Evolutionary conservation across 2,797 vertebrate species (phyloP), one percentile per base, ranked within the genome.

Genomic region (Platalea minor): DNA sequence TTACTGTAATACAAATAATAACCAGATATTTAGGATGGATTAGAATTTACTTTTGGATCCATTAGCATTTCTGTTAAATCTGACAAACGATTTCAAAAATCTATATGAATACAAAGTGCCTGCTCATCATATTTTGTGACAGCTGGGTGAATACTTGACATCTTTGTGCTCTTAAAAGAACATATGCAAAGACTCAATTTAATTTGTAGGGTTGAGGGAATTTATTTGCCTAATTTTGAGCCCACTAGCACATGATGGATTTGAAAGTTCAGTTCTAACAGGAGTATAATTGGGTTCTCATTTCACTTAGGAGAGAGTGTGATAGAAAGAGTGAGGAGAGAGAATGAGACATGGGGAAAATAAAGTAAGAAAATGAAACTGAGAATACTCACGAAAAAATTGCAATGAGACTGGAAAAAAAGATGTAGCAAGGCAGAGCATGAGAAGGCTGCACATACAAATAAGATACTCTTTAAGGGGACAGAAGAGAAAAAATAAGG

Each of bases 151-250:
- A 85, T 94, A 91, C 95, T 97, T 96, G 94, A 96, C 91, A 93
- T 95, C 93, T 96, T 94, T 95, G 70, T 89, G 90, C 96, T 97
- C 94, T 96, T 97, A 93, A 93, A 96, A 96, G 93, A 97, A 96
- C 91, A 90, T 93, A 94, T 92, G 91, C 91, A 85, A 95, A 95
- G 94, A 85, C 59, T 96, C 87, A 93, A 91, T 96, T 96, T 97
- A 95, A 97, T 96, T 94, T 96, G 91, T 96, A 95, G 84, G 76
- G 84, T 95, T 96, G 93, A 95, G 85, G 95, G 86, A 96, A 97
- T 97, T 91, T 96, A 96, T 95, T 96, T 96, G 89, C 93, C 93
- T 97, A 95, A 96, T 96, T 97, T 92, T 96, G 84, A 96, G 88
- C 95, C 93, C 29, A 88, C 92, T 96, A 87, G 92, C 83, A 93